Evolutionary conservation across 2,113 vertebrate genomes (phyloP).

Genomic region (Paramormyrops kingsleyae): DNA sequence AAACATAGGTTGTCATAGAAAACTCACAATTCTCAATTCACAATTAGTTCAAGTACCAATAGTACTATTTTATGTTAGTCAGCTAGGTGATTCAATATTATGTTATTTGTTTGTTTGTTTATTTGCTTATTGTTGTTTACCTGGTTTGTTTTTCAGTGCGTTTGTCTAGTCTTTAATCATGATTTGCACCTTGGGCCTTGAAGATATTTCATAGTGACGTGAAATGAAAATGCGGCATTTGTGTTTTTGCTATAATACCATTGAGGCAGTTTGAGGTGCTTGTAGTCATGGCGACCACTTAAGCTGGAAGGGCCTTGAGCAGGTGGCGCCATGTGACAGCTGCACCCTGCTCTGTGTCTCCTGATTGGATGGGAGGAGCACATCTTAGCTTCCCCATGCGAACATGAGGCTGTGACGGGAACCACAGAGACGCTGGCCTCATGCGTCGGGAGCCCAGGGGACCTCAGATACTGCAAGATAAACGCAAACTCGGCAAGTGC

Average conservation of each 20-base stretch:
- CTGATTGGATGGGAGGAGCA: background rate
- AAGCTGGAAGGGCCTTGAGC: background rate
- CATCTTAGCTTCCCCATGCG: background rate
- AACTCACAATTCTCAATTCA: background rate
- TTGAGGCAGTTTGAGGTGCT: background rate
- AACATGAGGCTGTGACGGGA: background rate
- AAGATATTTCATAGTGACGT: background rate
- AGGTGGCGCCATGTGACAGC: background rate
- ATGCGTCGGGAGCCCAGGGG: background rate
- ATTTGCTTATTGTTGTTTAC: background rate
- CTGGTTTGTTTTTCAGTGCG: background rate
- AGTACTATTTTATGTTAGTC: background rate
- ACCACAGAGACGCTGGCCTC: background rate
- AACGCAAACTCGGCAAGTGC: background rate
- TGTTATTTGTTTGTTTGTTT: background rate
- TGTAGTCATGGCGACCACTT: background rate
- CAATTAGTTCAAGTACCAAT: background rate
- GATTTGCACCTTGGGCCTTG: background rate
- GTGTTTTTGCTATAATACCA: background rate
- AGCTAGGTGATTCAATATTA: background rate
- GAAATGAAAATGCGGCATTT: background rate
- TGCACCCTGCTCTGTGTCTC: background rate
- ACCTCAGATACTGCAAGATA: background rate
- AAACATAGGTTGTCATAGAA: background rate
- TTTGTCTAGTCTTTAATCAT: background rate